These are phyloP conservation scores for Pharmacophagus antenor DNA, from an alignment of 2,888 invertebrate species.

Conservation along the genomic window DNA sequence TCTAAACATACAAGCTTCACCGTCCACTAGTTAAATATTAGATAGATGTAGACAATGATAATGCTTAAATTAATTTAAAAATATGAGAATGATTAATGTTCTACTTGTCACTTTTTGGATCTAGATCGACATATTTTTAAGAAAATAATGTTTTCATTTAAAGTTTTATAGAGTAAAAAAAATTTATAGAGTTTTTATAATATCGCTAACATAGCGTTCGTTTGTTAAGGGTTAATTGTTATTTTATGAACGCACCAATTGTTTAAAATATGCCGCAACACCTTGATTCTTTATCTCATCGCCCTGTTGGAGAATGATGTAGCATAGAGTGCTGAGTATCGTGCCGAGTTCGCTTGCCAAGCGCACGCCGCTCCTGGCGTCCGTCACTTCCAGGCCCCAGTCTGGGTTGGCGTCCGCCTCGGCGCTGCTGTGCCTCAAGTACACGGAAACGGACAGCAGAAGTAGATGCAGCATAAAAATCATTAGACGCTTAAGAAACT, in stretches of 20 bases:
- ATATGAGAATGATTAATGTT: too few species aligned
- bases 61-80: too few species aligned
- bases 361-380: slow-evolving; percentile 76
- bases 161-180: too few species aligned
- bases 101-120: too few species aligned
- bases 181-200: too few species aligned
- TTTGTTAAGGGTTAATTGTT: too few species aligned
- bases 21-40: too few species aligned
- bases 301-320: slow-evolving; percentile 94
- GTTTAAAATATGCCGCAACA: slow-evolving; percentile 92
- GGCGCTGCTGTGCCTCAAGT: slow-evolving; percentile 85
- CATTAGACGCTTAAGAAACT: slow-evolving; percentile 94
- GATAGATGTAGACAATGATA: too few species aligned
- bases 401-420: slow-evolving; percentile 62
- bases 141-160: too few species aligned
- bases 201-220: too few species aligned
- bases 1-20: too few species aligned
- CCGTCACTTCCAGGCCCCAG: slow-evolving; percentile 63
- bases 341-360: slow-evolving; percentile 92
- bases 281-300: slow-evolving; percentile 98
- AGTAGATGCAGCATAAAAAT: slow-evolving; percentile 93
- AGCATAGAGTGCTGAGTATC: slow-evolving; percentile 91
- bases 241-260: slow-evolving; percentile 84
- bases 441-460: slow-evolving; percentile 93
- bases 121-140: too few species aligned